Base-by-base conservation (phyloP, 2,113 vertebrate genomes). In the Probosciger aterrimus region DNA sequence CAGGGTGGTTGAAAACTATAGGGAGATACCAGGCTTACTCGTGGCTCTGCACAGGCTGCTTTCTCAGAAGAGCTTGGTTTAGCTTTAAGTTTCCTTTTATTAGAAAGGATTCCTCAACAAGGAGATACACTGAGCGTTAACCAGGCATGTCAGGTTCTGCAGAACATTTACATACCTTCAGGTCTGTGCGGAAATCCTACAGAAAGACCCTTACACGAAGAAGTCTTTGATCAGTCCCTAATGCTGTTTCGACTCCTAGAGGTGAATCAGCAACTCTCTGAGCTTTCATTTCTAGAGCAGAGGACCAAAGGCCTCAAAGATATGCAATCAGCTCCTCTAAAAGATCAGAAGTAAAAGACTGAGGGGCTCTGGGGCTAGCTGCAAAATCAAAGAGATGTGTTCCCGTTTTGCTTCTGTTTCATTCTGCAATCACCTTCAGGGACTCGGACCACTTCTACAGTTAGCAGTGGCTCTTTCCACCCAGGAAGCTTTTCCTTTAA, bases 221-320 rank as follows among this genome's bases (percentile, higher is more conserved):
- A 33, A 77, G 78, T 6, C 68, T 53, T 83, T 69, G 37, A 18
- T 43, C 60, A 46, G 69, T 3, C 65, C 27, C 28, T 37, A n/a
- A 7, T 5, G 33, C n/a, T 33, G 18, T 22, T 94, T 30, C 27
- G 79, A 17, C 80, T 80, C 46, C 24, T 52, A 3, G 76, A 74
- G 64, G 88, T 70, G 64, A 60, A n/a, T 7, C 49, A 41, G 71
- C 67, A 67, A 73, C 70, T 82, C 52, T 8, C 37, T 1, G 2
- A 50, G 74, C 30, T 59, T 37, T 52, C 41, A 10, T 33, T 84
- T 27, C 92, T 79, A 6, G 39, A 90, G 65, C 35, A 9, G 33
- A 62, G 90, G 35, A 75, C 52, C 82, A 52, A 37, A 80, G 68
- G 49, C 65, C 71, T 63, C 64, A 27, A 67, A 95, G 69, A 82